These are phyloP conservation scores for Rhimphoctona megacephalus DNA, from an alignment of 2,888 invertebrate species.

Conservation along the genomic window DNA sequence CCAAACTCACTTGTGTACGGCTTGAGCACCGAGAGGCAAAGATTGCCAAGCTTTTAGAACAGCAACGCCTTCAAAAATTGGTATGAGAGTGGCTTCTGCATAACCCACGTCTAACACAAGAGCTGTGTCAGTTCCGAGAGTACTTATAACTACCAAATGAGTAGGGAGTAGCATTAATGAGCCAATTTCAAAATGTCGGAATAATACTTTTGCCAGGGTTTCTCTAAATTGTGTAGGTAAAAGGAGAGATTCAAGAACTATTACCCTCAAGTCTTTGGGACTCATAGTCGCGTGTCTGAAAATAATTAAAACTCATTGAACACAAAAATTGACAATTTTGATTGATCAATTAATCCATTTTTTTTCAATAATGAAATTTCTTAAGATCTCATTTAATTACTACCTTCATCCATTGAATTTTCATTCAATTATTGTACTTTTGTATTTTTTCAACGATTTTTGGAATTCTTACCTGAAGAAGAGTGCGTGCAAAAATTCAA, in stretches of 20 bases:
- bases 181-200: constrained; percentile 95
- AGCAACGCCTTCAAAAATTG: constrained; percentile 95
- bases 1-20: constrained; percentile 88
- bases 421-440: neutral
- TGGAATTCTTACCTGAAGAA: constrained; percentile 91
- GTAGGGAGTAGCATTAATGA: constrained; percentile 92
- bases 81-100: constrained; percentile 92
- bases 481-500: constrained; percentile 94
- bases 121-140: constrained; percentile 92
- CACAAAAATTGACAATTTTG: constrained; percentile 3
- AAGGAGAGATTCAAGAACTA: constrained; percentile 96
- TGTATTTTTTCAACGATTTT: neutral
- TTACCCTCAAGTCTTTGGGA: constrained; percentile 96
- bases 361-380: neutral
- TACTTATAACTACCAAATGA: constrained; percentile 93
- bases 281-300: constrained; percentile 94
- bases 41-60: constrained; percentile 94
- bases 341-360: neutral
- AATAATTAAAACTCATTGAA: constrained; percentile 55
- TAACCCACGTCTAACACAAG: constrained; percentile 96
- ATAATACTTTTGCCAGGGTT: constrained; percentile 95
- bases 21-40: constrained; percentile 91
- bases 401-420: neutral
- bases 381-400: neutral
- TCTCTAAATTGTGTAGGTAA: constrained; percentile 93